Conservation (phyloP, 92 coral and sea anemone species). For the Metridium senile region DNA sequence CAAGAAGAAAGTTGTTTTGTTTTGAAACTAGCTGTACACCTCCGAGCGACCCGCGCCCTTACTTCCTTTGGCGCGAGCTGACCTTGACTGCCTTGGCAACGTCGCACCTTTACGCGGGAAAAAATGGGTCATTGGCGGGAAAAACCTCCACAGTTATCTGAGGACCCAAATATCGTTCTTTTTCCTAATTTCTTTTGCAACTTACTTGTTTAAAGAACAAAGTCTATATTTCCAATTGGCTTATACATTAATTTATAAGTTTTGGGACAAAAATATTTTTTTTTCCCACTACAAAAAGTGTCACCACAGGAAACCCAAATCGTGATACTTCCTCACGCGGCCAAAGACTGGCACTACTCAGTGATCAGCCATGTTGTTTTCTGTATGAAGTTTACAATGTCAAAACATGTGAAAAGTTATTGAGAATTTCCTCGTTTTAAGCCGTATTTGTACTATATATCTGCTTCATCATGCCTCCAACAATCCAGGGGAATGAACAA, state of each 20-base stretch:
- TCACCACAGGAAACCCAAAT: conserved; percentile 12
- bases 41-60: conserved; percentile 31
- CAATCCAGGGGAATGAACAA: conserved; percentile 77
- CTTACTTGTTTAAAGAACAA: no score
- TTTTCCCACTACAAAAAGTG: no score
- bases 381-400: neutral
- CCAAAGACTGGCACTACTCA: conserved; percentile 14
- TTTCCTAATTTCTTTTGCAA: neutral
- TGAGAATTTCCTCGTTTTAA: neutral
- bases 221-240: no score
- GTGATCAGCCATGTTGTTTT: conserved; percentile 13
- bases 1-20: neutral
- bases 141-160: neutral
- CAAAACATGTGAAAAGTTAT: neutral
- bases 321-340: neutral
- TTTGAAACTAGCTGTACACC: conserved; percentile 1
- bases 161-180: neutral
- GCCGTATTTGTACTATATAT: neutral
- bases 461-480: conserved; percentile 70
- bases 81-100: conserved; percentile 17
- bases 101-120: conserved; percentile 31
- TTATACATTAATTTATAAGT: no score
- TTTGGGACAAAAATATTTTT: no score
- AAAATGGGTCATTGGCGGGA: conserved; percentile 19
- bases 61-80: conserved; percentile 17